Evolutionary conservation across 2,113 vertebrate genomes (phyloP).

Genomic region (Dicaeum eximium): DNA sequence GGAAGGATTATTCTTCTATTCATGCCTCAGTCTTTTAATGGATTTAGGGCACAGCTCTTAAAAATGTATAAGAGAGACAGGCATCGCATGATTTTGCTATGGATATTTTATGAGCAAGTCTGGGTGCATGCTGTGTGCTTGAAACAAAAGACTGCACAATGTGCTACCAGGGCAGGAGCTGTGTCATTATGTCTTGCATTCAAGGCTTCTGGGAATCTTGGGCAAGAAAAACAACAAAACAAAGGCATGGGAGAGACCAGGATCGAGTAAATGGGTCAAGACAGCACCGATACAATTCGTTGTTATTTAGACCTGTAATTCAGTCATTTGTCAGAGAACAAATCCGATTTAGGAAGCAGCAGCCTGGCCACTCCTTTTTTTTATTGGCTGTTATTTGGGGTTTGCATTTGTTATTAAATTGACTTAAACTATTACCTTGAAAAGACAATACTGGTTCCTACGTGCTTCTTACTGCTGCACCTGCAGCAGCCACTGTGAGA

Average conservation of each 20-base stretch:
- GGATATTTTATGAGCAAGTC: constrained; percentile 71
- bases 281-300: neutral
- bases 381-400: constrained; percentile 17
- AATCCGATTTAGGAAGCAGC: constrained; percentile 24
- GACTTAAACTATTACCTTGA: neutral
- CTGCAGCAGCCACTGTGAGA: neutral
- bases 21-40: constrained; percentile 37
- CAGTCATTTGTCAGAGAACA: constrained; percentile 21
- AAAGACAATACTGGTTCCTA: neutral
- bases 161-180: constrained; percentile 31
- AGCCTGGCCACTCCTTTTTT: neutral
- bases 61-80: constrained; percentile 65
- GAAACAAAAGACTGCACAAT: constrained; percentile 62
- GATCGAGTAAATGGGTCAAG: constrained; percentile 28
- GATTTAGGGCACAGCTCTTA: constrained; percentile 66
- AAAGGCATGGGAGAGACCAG: constrained; percentile 46
- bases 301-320: constrained; percentile 18
- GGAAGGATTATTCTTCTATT: constrained; percentile 36
- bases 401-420: neutral
- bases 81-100: constrained; percentile 59
- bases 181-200: constrained; percentile 38
- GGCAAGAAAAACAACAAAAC: constrained; percentile 45
- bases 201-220: constrained; percentile 40
- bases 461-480: neutral
- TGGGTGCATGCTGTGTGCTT: constrained; percentile 44